phyloP scores from a whole-genome alignment of 2,888 invertebrate genomes.

The Sphinx pinastri region DNA sequence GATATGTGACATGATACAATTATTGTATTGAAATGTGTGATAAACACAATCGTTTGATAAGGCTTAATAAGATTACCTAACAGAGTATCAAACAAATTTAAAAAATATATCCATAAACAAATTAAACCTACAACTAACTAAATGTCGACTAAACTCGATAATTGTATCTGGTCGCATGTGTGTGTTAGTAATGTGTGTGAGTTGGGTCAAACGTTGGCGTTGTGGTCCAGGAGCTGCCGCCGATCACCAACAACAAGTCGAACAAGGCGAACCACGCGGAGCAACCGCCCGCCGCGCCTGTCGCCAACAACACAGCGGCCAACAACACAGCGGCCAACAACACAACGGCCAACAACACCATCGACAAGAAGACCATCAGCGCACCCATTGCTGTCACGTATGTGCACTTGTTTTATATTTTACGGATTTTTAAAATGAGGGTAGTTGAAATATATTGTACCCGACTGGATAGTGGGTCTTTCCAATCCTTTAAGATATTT shows the following conservation, averaged over 20 bases:
- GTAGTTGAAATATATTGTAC: no score
- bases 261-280: constrained; percentile 60
- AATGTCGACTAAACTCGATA: not conserved
- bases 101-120: no score
- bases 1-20: not conserved
- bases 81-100: not conserved
- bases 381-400: constrained; percentile 81
- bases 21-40: not conserved
- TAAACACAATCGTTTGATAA: not conserved
- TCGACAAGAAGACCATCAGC: constrained; percentile 79
- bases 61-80: not conserved
- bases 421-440: no score
- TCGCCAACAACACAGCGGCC: constrained; percentile 57
- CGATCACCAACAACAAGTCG: constrained; percentile 74
- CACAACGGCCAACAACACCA: constrained; percentile 67
- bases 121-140: not conserved
- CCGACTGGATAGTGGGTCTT: no score
- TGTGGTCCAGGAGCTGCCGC: constrained; percentile 72
- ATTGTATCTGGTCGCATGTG: constrained; percentile 7
- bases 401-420: constrained; percentile 43
- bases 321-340: constrained; percentile 69
- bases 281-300: constrained; percentile 44
- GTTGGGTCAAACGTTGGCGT: constrained; percentile 15
- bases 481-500: no score
- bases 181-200: not conserved